phyloP scores from a whole-genome alignment of 2,888 invertebrate species.

The Eupsilia transversa region DNA sequence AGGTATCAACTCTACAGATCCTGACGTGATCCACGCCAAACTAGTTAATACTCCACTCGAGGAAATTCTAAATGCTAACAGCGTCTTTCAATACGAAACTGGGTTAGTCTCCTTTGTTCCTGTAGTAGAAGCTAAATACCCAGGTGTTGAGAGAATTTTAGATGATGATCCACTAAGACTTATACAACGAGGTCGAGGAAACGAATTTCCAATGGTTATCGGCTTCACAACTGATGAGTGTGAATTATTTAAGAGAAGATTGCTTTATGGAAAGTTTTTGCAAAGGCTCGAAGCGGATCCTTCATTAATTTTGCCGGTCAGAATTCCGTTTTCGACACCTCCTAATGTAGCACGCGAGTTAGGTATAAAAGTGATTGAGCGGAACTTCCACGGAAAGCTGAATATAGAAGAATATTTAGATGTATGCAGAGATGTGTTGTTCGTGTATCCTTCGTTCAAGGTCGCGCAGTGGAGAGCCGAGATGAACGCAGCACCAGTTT shows the following conservation, averaged over 20 bases:
- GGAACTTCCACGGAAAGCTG: conserved; percentile 61
- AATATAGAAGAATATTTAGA: conserved; percentile 57
- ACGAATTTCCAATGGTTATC: conserved; percentile 68
- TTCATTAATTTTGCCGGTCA: conserved; percentile 71
- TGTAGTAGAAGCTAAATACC: conserved; percentile 63
- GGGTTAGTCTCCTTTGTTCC: conserved; percentile 68
- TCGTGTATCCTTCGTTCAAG: conserved; percentile 70
- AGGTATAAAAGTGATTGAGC: conserved; percentile 53
- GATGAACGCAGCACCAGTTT: conserved; percentile 76
- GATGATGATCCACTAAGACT: conserved; percentile 69
- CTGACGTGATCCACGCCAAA: conserved; percentile 62
- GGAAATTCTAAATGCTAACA: conserved; percentile 72
- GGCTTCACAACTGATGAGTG: conserved; percentile 64
- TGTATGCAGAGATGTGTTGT: conserved; percentile 59
- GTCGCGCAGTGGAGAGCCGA: conserved; percentile 63
- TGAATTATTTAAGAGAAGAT: conserved; percentile 46
- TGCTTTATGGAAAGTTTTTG: conserved; percentile 47
- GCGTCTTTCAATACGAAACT: conserved; percentile 53
- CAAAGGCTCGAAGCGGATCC: conserved; percentile 48
- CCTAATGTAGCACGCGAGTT: conserved; percentile 51
- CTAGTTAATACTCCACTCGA: conserved; percentile 65
- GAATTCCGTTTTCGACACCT: conserved; percentile 52
- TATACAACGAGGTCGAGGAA: conserved; percentile 67
- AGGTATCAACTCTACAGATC: conserved; percentile 76
- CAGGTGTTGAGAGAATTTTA: conserved; percentile 67